Base-by-base conservation (phyloP, 2,888 invertebrate species). In the Noctua fimbriata region DNA sequence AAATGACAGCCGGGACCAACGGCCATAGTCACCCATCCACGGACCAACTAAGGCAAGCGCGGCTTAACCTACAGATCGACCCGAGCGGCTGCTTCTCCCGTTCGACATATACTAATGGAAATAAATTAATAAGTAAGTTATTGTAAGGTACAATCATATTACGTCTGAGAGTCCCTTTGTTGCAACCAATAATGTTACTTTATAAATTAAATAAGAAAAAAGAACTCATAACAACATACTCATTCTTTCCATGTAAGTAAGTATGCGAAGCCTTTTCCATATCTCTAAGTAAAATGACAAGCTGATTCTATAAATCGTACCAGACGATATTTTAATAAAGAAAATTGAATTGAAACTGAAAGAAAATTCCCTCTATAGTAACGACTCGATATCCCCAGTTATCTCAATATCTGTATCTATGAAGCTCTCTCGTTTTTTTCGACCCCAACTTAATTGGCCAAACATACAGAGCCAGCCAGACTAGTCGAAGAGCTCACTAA, bases 361-460 rank as follows among this genome's bases (percentile, higher is more conserved):
- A 52, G 49, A 73, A 73, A 81, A 79, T 72, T 1, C 16, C 32
- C 32, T 75, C 66, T 49, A 32, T 65, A 76, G 69, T 63, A 78
- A 73, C 71, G 69, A 81, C 69, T 79, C 74, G 41, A 82, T 78
- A 78, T 79, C 32, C 69, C 32, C 69, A 52, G 79, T 84, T 83
- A 82, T 84, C 73, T 76, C 58, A 71, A 84, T 79, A 80, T 80
- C 78, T 76, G 55, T 81, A 60, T 82, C 44, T 72, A 73, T 71
- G 41, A 70, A 75, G 36, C 71, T 69, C 63, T 78, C 67, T 78
- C 69, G 44, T 78, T 82, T 67, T 78, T 69, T 78, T 70, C 55
- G 63, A 78, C 74, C 67, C 69, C 55, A 36, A 85, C 76, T 72
- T 89, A 89, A 89, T 89, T 89, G 88, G 81, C 80, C 73, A n/a